phyloP scores from a whole-genome alignment of 1,140 invertebrate species.

The Aporrectodea caliginosa region DNA sequence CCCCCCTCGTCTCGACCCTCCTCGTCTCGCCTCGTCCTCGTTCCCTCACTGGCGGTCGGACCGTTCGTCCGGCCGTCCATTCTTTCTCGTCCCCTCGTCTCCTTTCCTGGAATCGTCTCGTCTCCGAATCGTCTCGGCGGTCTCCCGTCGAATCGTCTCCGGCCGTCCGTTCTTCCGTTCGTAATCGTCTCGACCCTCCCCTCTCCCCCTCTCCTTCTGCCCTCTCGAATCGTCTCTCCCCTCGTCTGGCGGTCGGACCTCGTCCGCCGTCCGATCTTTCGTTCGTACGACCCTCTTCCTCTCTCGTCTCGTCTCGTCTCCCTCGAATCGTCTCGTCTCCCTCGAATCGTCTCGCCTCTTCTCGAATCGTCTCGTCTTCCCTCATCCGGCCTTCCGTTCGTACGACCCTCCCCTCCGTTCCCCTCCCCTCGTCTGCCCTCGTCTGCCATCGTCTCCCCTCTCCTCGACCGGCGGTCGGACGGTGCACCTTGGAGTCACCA shows the following conservation, averaged over 20 bases:
- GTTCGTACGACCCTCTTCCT: too few species aligned
- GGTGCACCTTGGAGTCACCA: too few species aligned
- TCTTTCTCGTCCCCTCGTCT: not conserved
- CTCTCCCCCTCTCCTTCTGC: not conserved
- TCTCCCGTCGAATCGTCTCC: not conserved
- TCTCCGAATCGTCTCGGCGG: conserved; percentile 3
- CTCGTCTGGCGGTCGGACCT: not conserved
- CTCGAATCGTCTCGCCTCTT: conserved; percentile 6
- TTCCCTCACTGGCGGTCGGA: too few species aligned
- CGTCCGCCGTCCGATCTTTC: too few species aligned
- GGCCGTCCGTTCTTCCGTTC: too few species aligned
- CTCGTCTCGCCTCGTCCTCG: conserved; percentile 3
- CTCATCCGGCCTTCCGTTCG: too few species aligned
- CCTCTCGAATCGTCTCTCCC: not conserved
- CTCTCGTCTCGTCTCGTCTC: conserved; percentile 10
- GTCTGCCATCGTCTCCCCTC: not conserved
- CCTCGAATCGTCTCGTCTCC: conserved; percentile 1
- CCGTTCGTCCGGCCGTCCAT: too few species aligned
- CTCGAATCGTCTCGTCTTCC: conserved; percentile 1
- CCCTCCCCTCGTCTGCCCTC: not conserved
- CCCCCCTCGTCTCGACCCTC: not conserved
- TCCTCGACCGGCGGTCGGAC: too few species aligned
- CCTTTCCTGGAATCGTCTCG: not conserved
- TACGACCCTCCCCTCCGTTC: too few species aligned
- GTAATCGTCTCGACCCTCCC: not conserved